Evolutionary conservation across 2,888 invertebrate genomes (phyloP).

Genomic region (Aporophyla lueneburgensis): DNA sequence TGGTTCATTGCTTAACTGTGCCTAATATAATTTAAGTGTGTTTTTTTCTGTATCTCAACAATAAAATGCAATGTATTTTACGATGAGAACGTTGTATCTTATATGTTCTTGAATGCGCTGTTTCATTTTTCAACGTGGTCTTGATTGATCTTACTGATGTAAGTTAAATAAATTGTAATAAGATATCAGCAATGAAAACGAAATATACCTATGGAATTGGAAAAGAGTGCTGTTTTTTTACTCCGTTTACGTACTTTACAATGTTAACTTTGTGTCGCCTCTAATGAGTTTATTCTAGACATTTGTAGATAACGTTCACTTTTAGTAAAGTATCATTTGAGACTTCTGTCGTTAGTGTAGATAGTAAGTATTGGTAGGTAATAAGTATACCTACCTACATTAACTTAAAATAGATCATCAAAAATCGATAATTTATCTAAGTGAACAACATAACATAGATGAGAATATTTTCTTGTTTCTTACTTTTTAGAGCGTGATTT

Average conservation of each 20-base stretch:
- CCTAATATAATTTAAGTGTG: conserved; percentile 18
- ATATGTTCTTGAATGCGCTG: background rate
- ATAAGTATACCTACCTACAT: background rate
- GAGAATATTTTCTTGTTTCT: no score
- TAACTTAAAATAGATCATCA: background rate
- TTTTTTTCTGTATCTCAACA: no score
- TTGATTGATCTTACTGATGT: no score
- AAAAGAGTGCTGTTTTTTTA: conserved; percentile 1
- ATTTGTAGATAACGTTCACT: no score
- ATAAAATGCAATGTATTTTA: background rate
- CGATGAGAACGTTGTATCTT: background rate
- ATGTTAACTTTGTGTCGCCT: conserved; percentile 3
- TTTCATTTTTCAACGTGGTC: background rate
- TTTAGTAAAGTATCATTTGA: background rate
- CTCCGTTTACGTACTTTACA: background rate
- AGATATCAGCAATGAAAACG: background rate
- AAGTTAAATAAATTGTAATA: background rate
- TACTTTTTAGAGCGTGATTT: no score
- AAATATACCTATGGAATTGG: background rate
- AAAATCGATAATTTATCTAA: background rate
- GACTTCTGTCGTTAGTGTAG: background rate
- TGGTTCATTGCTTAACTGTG: no score
- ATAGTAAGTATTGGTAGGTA: background rate
- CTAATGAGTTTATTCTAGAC: conserved; percentile 3
- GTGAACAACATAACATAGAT: no score